Base-by-base conservation (phyloP, 2,113 vertebrate genomes). In the Otis tarda region DNA sequence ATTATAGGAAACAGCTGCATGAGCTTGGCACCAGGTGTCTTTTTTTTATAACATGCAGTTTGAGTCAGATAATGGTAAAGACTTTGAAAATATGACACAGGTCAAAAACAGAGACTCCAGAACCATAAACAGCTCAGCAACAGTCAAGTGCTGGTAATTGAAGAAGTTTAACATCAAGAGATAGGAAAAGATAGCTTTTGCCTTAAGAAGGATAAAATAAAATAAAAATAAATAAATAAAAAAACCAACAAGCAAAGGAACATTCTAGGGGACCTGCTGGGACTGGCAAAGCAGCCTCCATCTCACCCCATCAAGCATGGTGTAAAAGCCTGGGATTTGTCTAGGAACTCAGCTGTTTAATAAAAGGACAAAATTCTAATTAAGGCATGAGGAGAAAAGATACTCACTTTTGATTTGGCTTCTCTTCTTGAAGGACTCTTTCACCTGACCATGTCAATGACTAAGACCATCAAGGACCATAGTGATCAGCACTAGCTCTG, bases 21-120 rank as follows among this genome's bases (percentile, higher is more conserved):
- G 27, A 85, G 15, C 25, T 84, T 57, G 14, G 8, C 31, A 41
- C 0, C 0, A 4, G 5, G 1, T 41, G 39, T 57, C 33, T 76
- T 5, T 73, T 86, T 41, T 27, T 2, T 12, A 22, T 37, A n/a
- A 41, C 6, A 9, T 41, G 24, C 24, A 61, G 41, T 33, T 87
- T 41, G 22, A 33, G 30, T 15, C 4, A 3, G 23, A 18, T 67
- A 53, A 31, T 16, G 33, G 5, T 30, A 73, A 61, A 68, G 5
- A 4, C 6, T 73, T 47, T 43, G 41, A 61, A 85, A 68, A 57
- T 37, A 41, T 0, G 1, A 14, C 25, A 47, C 13, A 57, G 23
- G 31, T 41, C 12, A 70, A 77, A 71, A 84, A 13, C 25, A 57
- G 33, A 47, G 22, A 14, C 7, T 35, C 14, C 27, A 74, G 37